These are phyloP conservation scores for Prorops nasuta DNA, from an alignment of 1,140 invertebrate genomes.

Conservation along the genomic window DNA sequence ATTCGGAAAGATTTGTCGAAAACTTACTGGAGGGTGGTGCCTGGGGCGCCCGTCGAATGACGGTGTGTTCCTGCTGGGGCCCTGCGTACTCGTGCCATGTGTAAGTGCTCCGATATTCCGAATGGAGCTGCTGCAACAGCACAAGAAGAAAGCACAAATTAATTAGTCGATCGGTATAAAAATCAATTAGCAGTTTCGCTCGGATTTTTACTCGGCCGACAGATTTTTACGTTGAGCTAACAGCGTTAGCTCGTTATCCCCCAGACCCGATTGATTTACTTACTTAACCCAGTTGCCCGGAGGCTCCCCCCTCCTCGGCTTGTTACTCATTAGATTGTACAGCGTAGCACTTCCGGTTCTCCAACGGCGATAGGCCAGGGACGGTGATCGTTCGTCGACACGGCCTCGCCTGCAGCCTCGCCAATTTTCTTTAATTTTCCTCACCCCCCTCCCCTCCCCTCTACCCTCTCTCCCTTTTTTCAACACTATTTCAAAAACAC, in stretches of 20 bases:
- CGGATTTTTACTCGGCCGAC: not conserved
- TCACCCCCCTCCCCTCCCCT: not conserved
- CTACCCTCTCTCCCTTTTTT: too few relatives aligned
- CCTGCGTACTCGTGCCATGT: constrained; percentile 88
- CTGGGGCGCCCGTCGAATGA: constrained; percentile 64
- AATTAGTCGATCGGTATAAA: not conserved
- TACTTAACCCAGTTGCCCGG: constrained; percentile 8
- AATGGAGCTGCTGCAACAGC: constrained; percentile 76
- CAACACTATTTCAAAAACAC: too few relatives aligned
- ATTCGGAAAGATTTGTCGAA: too few relatives aligned
- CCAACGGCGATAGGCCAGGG: too few relatives aligned
- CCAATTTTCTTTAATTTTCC: not conserved
- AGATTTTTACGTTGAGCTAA: constrained; percentile 3
- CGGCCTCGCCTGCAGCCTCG: not conserved
- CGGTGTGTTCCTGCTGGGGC: constrained; percentile 61
- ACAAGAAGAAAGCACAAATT: constrained; percentile 7
- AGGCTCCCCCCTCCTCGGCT: too few relatives aligned
- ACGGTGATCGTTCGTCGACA: too few relatives aligned
- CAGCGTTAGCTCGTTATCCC: constrained; percentile 19
- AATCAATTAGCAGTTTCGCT: not conserved
- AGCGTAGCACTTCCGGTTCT: not conserved
- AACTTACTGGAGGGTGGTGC: constrained; percentile 60
- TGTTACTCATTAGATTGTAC: not conserved
- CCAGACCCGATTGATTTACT: constrained; percentile 17
- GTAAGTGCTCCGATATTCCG: constrained; percentile 88